Evolutionary conservation across 2,888 invertebrate species (phyloP), one percentile per base, ranked within the genome.

Genomic region (Allacma fusca): DNA sequence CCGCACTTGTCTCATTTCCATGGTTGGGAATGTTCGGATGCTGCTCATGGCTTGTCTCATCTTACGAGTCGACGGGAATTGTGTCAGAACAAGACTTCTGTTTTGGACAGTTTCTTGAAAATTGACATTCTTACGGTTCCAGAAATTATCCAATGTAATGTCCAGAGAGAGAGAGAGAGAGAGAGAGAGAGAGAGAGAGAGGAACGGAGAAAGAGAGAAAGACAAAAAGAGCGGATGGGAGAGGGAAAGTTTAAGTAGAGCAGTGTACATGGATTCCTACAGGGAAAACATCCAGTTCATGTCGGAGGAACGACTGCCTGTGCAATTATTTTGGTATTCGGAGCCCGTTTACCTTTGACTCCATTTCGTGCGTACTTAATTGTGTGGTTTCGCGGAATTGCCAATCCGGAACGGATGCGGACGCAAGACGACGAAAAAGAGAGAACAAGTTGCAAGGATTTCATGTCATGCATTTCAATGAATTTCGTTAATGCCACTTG

Each of bases 351-450:
- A 62, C 62, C 62, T 62, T 62, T 62, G 62, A 62, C 62, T 62
- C 62, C 62, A 62, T 62, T 62, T 24, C 62, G 23, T 62, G 62
- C 62, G 24, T 62, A 62, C 24, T 62, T 62, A 62, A 62, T 62
- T 62, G 62, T 62, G 62, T 62, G 62, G 62, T 62, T 62, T 62
- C n/a, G 50, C 50, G 19, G 50, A 50, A 50, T 50, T 50, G 50
- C 50, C 50, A 50, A 50, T 50, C 50, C 50, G 19, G 50, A 50
- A 50, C 50, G 50, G 50, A 50, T 50, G n/a, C 50, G 50, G n/a
- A 50, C 50, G 2, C 5, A 50, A 50, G 50, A 50, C 50, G 50
- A 50, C 50, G n/a, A 50, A 50, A 50, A 50, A 50, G 50, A 50
- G 50, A 34, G 50, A 50, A 50, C 19, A 50, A 50, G 7, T 50